phyloP scores from a whole-genome alignment of 2,797 vertebrate genomes.

The Falco concolor region DNA sequence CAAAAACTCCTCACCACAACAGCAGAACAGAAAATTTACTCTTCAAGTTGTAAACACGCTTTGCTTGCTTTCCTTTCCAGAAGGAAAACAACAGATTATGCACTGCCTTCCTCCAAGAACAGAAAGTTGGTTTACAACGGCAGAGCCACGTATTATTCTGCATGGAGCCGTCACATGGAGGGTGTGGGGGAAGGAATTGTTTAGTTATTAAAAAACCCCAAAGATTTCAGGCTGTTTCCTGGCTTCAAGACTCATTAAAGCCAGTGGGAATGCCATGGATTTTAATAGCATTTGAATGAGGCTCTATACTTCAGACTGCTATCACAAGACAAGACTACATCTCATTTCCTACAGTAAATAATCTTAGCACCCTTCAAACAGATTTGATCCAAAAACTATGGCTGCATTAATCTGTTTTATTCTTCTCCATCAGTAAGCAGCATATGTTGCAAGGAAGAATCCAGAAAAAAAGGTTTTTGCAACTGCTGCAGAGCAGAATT shows the following conservation, averaged over 20 bases:
- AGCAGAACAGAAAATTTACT: not conserved
- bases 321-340: not conserved
- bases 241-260: not conserved
- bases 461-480: not conserved
- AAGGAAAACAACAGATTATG: not conserved
- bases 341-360: not conserved
- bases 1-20: not conserved
- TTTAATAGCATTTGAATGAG: not conserved
- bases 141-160: not conserved
- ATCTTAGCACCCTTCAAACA: not conserved
- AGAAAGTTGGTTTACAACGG: not conserved
- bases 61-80: not conserved
- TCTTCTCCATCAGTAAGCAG: not conserved
- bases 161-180: not conserved
- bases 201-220: not conserved
- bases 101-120: not conserved
- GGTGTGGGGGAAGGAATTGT: not conserved
- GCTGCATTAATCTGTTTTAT: not conserved
- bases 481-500: not conserved
- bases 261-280: not conserved
- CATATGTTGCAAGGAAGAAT: not conserved
- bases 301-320: not conserved
- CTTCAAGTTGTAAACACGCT: not conserved
- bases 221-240: not conserved
- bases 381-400: not conserved